These are phyloP conservation scores for Bradypus variegatus DNA, from an alignment of 2,797 vertebrate genomes.

Conservation along the genomic window DNA sequence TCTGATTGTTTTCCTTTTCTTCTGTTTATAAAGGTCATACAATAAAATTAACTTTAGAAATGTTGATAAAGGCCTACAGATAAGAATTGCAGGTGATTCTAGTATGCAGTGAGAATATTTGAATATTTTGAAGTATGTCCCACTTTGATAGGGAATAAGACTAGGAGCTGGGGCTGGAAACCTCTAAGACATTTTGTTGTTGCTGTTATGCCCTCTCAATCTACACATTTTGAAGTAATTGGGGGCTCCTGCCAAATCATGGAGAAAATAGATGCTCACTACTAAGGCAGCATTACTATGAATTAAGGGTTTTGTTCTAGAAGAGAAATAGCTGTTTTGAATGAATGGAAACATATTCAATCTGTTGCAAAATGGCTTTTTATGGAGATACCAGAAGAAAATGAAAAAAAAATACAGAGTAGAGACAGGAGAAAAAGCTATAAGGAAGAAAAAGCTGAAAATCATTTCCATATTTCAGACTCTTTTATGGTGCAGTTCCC, in stretches of 20 bases:
- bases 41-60: slow-evolving; percentile 29
- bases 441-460: background rate
- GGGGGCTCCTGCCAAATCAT: background rate
- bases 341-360: slow-evolving; percentile 16
- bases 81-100: background rate
- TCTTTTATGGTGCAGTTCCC: background rate
- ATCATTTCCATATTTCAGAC: background rate
- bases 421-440: background rate
- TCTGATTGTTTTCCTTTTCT: background rate
- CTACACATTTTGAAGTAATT: background rate
- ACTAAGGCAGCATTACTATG: background rate
- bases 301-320: slow-evolving; percentile 5
- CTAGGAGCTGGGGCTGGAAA: background rate
- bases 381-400: background rate
- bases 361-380: background rate
- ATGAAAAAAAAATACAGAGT: background rate
- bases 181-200: background rate
- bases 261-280: background rate
- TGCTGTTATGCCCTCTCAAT: background rate
- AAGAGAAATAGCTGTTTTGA: slow-evolving; percentile 23
- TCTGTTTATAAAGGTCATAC: background rate
- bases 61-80: background rate
- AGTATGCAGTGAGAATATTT: background rate
- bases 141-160: background rate
- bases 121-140: background rate